Conservation (phyloP, 2,797 vertebrate species). For the Aphelocoma californica region DNA sequence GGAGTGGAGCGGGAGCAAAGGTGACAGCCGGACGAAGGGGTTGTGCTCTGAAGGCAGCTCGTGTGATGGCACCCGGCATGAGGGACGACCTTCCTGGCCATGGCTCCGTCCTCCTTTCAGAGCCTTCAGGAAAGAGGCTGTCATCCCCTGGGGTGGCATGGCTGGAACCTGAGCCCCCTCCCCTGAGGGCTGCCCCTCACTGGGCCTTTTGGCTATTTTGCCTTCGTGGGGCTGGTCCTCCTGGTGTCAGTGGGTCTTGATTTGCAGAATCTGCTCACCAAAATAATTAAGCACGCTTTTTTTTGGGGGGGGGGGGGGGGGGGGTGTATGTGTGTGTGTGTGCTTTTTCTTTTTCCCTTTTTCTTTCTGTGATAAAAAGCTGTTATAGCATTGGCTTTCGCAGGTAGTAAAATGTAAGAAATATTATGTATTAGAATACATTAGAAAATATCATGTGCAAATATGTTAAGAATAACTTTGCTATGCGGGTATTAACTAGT, state of each 20-base stretch:
- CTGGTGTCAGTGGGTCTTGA: neutral
- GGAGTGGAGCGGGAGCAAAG: neutral
- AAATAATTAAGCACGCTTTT: neutral
- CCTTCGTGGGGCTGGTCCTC: too few species aligned
- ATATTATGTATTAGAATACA: too few species aligned
- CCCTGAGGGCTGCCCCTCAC: neutral
- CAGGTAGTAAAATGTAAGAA: too few species aligned
- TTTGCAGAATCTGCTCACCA: neutral
- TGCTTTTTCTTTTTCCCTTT: neutral
- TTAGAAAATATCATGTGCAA: too few species aligned
- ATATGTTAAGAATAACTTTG: too few species aligned
- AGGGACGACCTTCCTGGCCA: fast-evolving
- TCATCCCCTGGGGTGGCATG: fast-evolving
- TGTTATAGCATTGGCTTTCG: too few species aligned
- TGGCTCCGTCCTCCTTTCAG: fast-evolving
- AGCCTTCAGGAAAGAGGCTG: neutral
- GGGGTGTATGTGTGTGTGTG: too few species aligned
- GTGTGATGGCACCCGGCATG: fast-evolving
- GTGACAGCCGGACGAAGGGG: neutral
- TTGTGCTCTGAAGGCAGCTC: fast-evolving
- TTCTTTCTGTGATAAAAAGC: neutral
- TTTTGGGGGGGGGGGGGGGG: too few species aligned
- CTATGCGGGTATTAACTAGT: too few species aligned
- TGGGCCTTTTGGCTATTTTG: neutral
- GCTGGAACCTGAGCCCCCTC: fast-evolving